Conservation (phyloP, 2,888 invertebrate genomes). For the Dryadula phaetusa region DNA sequence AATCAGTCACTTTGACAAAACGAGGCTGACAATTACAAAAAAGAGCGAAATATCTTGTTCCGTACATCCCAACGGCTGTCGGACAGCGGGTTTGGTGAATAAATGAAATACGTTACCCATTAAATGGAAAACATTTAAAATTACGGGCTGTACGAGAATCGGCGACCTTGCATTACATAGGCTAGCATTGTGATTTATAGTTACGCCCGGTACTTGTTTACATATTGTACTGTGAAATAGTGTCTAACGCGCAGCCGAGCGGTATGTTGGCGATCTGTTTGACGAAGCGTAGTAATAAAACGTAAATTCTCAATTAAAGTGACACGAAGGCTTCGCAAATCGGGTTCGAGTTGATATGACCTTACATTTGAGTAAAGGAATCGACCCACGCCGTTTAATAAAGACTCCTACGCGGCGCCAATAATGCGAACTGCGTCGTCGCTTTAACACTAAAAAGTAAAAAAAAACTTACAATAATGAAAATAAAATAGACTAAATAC, state of each 20-base stretch:
- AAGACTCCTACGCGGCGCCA: conserved; percentile 75
- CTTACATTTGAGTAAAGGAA: conserved; percentile 70
- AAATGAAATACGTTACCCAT: conserved; percentile 66
- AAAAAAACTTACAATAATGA: conserved; percentile 58
- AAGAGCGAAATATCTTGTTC: conserved; percentile 57
- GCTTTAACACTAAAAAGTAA: conserved; percentile 48
- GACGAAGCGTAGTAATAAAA: conserved; percentile 58
- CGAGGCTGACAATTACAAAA: conserved; percentile 47
- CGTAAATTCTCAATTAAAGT: conserved; percentile 52
- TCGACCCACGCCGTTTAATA: conserved; percentile 77
- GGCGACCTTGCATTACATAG: conserved; percentile 62
- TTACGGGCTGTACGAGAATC: conserved; percentile 58
- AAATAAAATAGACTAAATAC: conserved; percentile 59
- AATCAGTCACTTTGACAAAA: conserved; percentile 19
- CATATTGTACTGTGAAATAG: conserved; percentile 59
- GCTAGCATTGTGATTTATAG: conserved; percentile 60
- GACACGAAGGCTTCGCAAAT: conserved; percentile 57
- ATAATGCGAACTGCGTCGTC: conserved; percentile 58
- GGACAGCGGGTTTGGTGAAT: conserved; percentile 49
- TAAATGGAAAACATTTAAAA: conserved; percentile 61
- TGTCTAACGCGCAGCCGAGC: conserved; percentile 53
- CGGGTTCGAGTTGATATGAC: conserved; percentile 64
- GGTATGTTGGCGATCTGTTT: conserved; percentile 55
- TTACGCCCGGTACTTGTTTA: conserved; percentile 76
- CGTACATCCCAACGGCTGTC: conserved; percentile 59